phyloP scores from a whole-genome alignment of 2,888 invertebrate genomes.

The Orthosia gracilis region DNA sequence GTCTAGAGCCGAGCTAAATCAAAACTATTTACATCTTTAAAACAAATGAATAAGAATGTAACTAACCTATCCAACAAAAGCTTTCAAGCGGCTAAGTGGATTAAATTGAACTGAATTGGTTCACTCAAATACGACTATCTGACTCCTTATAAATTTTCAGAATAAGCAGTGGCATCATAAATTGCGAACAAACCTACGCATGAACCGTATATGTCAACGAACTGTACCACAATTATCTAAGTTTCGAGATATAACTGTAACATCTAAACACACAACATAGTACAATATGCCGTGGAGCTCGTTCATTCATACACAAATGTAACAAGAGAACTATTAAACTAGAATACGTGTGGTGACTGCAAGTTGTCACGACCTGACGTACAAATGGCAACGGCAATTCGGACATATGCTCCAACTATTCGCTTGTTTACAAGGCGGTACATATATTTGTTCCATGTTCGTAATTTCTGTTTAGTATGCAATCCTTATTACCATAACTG shows the following conservation, averaged over 20 bases:
- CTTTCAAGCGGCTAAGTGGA: slow-evolving; percentile 47
- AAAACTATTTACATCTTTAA: background rate
- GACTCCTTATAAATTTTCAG: slow-evolving; percentile 8
- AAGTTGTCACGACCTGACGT: slow-evolving; percentile 34
- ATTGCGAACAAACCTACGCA: slow-evolving; percentile 38
- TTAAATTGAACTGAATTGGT: slow-evolving; percentile 58
- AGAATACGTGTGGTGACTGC: slow-evolving; percentile 22
- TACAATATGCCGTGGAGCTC: slow-evolving; percentile 7
- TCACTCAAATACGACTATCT: slow-evolving; percentile 49
- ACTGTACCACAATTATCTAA: slow-evolving; percentile 55
- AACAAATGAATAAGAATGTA: slow-evolving; percentile 35
- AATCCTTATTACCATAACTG: slow-evolving; percentile 30
- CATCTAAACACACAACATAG: slow-evolving; percentile 19
- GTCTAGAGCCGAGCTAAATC: background rate
- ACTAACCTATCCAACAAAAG: slow-evolving; percentile 51
- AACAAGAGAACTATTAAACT: slow-evolving; percentile 41
- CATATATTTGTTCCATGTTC: slow-evolving; percentile 10
- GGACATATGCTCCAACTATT: slow-evolving; percentile 29
- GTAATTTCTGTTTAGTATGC: slow-evolving; percentile 35
- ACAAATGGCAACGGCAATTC: slow-evolving; percentile 36
- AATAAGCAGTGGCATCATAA: slow-evolving; percentile 15
- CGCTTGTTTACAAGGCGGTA: slow-evolving; percentile 29
- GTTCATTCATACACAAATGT: slow-evolving; percentile 57
- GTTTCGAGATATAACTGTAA: slow-evolving; percentile 52
- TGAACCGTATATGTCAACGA: slow-evolving; percentile 57